Percentiles rank a stretch among this genome's conserved stretches.
Conservation (phyloP, 2,113 vertebrate genomes). For the Ageneiosus marmoratus region DNA sequence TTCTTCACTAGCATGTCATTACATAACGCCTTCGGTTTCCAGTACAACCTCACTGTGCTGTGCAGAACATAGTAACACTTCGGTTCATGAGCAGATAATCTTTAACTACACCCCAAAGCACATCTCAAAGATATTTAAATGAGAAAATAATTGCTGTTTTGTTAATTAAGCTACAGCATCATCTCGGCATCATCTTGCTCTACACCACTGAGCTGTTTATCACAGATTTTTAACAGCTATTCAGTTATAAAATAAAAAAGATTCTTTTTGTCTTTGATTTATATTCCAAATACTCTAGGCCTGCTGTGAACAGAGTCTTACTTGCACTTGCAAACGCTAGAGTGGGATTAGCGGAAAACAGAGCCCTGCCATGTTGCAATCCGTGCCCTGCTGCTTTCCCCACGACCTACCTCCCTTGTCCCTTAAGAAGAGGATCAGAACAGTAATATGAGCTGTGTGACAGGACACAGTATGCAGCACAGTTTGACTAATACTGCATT, state of each 20-base stretch:
- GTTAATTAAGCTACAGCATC: slow-evolving; percentile 4
- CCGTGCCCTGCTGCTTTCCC: slow-evolving; percentile 39
- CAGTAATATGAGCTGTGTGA: slow-evolving; percentile 22
- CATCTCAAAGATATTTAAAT: background rate
- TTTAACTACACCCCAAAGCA: background rate
- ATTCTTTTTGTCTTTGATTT: slow-evolving; percentile 32
- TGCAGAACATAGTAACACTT: slow-evolving; percentile 7
- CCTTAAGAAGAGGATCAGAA: slow-evolving; percentile 34
- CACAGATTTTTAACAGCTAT: background rate
- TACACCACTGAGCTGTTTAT: slow-evolving; percentile 19
- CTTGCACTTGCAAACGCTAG: slow-evolving; percentile 21
- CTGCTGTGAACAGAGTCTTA: slow-evolving; percentile 21
- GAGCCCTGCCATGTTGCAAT: slow-evolving; percentile 45
- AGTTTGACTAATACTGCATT: slow-evolving; percentile 25
- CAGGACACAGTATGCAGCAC: slow-evolving; percentile 13
- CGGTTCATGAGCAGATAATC: background rate
- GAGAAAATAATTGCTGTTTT: background rate
- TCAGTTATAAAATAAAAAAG: background rate
- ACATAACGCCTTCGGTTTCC: background rate
- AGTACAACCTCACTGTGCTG: background rate
- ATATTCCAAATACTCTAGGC: background rate
- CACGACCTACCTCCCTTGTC: background rate
- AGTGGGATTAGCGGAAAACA: slow-evolving; percentile 28
- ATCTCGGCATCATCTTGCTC: background rate
- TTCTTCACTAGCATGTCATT: background rate